A percentile compares a stretch with the other conserved stretches of the same genome.
Evolutionary conservation across 2,888 invertebrate genomes (phyloP).

Genomic region (Xestobium rufovillosum): DNA sequence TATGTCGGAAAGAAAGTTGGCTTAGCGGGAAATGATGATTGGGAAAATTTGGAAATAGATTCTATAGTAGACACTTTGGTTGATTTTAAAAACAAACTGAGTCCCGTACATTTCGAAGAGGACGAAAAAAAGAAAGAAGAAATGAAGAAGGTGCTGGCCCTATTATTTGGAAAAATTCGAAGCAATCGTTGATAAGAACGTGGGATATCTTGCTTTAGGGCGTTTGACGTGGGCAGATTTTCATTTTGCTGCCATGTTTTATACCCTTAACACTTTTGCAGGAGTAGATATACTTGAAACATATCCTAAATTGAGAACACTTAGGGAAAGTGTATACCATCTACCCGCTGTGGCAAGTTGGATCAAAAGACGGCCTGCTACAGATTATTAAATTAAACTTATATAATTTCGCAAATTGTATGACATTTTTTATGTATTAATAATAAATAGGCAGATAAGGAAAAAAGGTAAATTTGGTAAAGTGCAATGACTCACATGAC

Average conservation of each 20-base stretch:
- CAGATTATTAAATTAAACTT: slow-evolving; percentile 10
- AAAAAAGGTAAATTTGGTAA: too few relatives aligned
- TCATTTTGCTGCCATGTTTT: slow-evolving; percentile 51
- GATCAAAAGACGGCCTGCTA: slow-evolving; percentile 27
- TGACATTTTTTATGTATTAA: too few relatives aligned
- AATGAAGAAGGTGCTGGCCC: slow-evolving; percentile 44
- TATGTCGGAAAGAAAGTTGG: slow-evolving; percentile 57
- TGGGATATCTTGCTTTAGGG: slow-evolving; percentile 48
- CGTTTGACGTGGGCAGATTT: slow-evolving; percentile 62
- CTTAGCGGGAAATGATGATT: too few relatives aligned
- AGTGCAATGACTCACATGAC: too few relatives aligned
- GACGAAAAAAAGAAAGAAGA: too few relatives aligned
- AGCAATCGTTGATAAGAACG: too few relatives aligned
- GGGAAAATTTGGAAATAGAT: too few relatives aligned
- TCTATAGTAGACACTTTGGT: slow-evolving; percentile 53
- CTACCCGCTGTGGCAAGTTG: slow-evolving; percentile 26
- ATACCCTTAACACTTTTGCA: slow-evolving; percentile 46
- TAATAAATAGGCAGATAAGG: too few relatives aligned
- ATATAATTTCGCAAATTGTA: too few relatives aligned
- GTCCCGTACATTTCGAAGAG: too few relatives aligned
- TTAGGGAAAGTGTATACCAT: slow-evolving; percentile 23
- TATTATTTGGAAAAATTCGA: slow-evolving; percentile 48
- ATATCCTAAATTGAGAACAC: slow-evolving; percentile 22
- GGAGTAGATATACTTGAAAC: slow-evolving; percentile 25
- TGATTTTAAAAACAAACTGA: slow-evolving; percentile 51